phyloP scores from a whole-genome alignment of 2,797 vertebrate species.

The Mormyrops boulengeri region DNA sequence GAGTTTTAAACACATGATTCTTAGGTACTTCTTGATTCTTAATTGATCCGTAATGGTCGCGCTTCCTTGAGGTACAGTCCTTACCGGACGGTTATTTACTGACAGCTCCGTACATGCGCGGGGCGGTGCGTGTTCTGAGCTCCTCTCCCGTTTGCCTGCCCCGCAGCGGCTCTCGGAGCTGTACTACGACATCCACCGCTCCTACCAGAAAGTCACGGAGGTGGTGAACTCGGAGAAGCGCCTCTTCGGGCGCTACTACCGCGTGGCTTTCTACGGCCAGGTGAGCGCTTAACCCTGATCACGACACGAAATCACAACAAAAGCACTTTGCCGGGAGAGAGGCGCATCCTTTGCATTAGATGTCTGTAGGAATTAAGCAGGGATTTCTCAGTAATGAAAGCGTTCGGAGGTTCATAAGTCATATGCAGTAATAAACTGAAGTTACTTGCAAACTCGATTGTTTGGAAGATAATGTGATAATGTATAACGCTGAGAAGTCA shows the following conservation, averaged over 20 bases:
- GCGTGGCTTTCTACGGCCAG: constrained; percentile 96
- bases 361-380: not conserved
- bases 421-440: not conserved
- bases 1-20: not conserved
- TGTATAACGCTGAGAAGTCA: not conserved
- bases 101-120: not conserved
- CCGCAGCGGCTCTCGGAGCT: constrained; percentile 83
- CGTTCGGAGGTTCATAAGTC: not conserved
- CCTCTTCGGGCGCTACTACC: constrained; percentile 90
- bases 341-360: not conserved
- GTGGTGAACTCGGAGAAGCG: constrained; percentile 94
- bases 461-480: not conserved
- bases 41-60: not conserved
- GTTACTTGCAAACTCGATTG: not conserved
- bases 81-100: not conserved
- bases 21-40: not conserved
- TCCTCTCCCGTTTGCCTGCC: not conserved
- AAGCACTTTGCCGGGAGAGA: not conserved
- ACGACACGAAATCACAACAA: not conserved
- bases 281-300: constrained; percentile 53
- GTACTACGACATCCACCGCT: constrained; percentile 95
- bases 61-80: not conserved
- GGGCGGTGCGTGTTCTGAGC: not conserved
- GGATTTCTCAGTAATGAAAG: not conserved
- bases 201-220: constrained; percentile 92